Base-by-base conservation (phyloP, 2,797 vertebrate genomes). In the Urocyon cinereoargenteus region DNA sequence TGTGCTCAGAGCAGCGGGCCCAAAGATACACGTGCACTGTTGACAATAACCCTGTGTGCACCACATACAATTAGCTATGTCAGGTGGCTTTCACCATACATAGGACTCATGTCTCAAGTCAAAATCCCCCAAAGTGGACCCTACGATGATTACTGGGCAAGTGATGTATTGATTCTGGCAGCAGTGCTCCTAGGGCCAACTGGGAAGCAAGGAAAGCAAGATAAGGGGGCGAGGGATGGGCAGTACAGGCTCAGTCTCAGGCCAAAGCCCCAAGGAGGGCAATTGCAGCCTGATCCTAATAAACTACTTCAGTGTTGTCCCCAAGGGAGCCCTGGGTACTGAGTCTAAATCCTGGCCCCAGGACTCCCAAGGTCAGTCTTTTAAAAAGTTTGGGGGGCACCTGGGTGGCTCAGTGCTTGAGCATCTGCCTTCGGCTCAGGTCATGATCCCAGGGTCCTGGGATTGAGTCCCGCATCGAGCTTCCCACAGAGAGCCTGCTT, bases 311-410 rank as follows among this genome's bases (percentile, higher is more conserved):
- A 0, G 59, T 3, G 19, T 6, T 26, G 13, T 51, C 3, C 28
- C 49, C 59, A 1, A 2, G 0, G 31, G 45, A 57, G 7, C 3
- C 0, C 1, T n/a, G 28, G 61, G 1, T 21, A 15, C 12, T 53
- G 40, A 68, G 34, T 24, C n/a, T 26, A 1, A 21, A 66, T 68
- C 66, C 55, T 36, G n/a, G 18, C 15, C 49, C 26, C 9, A 34
- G 40, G 66, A 68, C n/a, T 21, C 34, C 78, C 6, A 0, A n/a
- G 18, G 8, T 26, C 0, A 11, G 24, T 49, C 73, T n/a, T 57
- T 84, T 55, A 5, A 79, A 53, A 59, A 18, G 26, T 1, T 1
- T 1, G 0, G 12, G 45, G 19, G 8, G n/a, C 16, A 68, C 8
- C 66, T 19, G 16, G 66, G n/a, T 21, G 66, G 66, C 8, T 0